Base-by-base conservation (phyloP, 2,113 vertebrate genomes). In the Varanus komodoensis region DNA sequence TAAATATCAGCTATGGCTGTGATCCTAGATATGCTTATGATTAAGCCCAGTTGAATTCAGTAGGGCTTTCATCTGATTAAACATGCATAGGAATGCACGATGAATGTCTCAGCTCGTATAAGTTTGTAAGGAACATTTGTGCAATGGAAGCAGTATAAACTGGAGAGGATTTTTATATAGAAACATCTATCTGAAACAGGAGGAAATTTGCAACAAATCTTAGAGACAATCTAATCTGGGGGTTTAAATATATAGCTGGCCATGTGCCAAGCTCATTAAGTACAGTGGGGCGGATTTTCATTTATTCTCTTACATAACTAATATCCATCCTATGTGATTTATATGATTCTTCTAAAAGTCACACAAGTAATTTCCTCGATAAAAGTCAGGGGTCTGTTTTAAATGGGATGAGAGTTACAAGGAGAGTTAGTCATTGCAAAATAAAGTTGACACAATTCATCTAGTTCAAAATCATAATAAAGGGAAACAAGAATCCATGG, bases 211-310 rank as follows among this genome's bases (percentile, higher is more conserved):
- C 29, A 89, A 78, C 86, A 93, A 93, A 92, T 64, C 52, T 29
- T 25, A 89, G 64, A 87, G 1, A 85, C 61, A 77, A 87, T 57
- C 79, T 0, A 0, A 91, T 83, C 80, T 0, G 1, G 73, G 95
- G 86, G 80, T 89, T 90, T 94, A 94, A 94, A 93, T 89, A 94
- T 8, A 92, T 68, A 74, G 38, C 5, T 91, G 91, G 92, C 69
- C 89, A 15, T 82, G 1, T 90, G 86, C 87, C 87, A 73, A 6
- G 27, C 85, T 29, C 32, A 50, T 92, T 89, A 94, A 87, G 69
- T 38, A 86, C 38, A 85, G 52, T 89, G 54, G 80, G 86, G 52
- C 50, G 25, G 82, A 94, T 89, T 95, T 94, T 85, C 92, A 9
- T 73, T 86, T 93, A 89, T 73, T 87, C 87, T 74, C 64, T 89